Base-by-base conservation (phyloP, 2,113 vertebrate species). In the Rhynchopsitta pachyrhyncha region DNA sequence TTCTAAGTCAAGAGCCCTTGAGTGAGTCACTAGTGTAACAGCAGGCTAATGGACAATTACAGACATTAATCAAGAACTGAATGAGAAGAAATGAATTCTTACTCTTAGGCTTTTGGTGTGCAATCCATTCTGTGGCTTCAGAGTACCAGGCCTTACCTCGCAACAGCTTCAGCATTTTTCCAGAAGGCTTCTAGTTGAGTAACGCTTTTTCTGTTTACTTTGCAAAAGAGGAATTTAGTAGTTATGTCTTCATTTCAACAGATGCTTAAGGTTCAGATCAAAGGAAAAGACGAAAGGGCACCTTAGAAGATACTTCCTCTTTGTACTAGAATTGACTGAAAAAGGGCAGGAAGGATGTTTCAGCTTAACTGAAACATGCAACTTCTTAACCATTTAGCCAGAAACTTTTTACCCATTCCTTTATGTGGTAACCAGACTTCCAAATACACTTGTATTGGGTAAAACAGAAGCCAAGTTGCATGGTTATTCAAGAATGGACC, bases 1-100 rank as follows among this genome's bases (percentile, higher is more conserved):
- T 95, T 91, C 50, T 70, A 90, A 90, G 20, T 88, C 63, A 83
- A 88, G 83, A 93, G 60, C 35, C 88, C 83, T 95, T 95, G 74
- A 96, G 66, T 74, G 92, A 35, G 14, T 93, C 82, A 77, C 87
- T 50, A 85, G 41, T 55, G 49, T 42, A 93, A 74, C 74, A 66
- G 24, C 62, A 64, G 67, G 63, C 42, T 77, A 60, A 69, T 86
- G 76, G 95, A 74, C 41, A 67, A 25, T 69, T 74, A 52, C 2
- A 4, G 18, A 42, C 67, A 92, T 96, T 89, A 96, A 91, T 93
- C 64, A 96, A 95, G 69, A 92, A 64, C 10, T 50, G 1, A 3
- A 29, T 27, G 18, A 76, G 57, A 88, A 59, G 17, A 73, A 74
- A 37, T 41, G 2, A 78, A 82, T 63, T 71, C 13, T 66, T 82